Base-by-base conservation (phyloP, 2,888 invertebrate genomes). In the Malthinus seriepunctatus region DNA sequence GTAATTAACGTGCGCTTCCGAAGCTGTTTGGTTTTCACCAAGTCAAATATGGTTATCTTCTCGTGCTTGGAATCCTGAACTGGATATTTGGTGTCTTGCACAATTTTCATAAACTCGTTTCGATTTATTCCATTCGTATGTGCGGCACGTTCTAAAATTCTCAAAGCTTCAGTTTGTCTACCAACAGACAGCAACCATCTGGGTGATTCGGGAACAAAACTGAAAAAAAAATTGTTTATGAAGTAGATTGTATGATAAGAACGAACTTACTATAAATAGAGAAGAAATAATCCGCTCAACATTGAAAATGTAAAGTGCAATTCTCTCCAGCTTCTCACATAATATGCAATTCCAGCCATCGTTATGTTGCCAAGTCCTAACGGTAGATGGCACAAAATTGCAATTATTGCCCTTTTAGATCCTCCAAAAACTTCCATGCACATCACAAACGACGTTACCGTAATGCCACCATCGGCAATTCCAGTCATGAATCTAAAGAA, bases 371-470 rank as follows among this genome's bases (percentile, higher is more conserved):
- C 87, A 44, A 87, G 69, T 10, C 84, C 84, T 71, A 85, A 87
- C 1, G 86, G 86, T 48, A 86, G 75, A 73, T 86, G 86, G 65
- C 84, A 84, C n/a, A 86, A 63, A 35, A 86, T 82, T n/a, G 86
- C 84, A 53, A 86, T 78, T 48, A 81, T 78, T 6, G 84, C 84
- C 32, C 86, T 78, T 82, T 84, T 86, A 74, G 82, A 81, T 33
- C 85, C 85, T 51, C 84, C 83, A 14, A 86, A 86, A 14, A 82
- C 82, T 79, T 85, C 85, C 81, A 86, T 82, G 73, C 85, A 86
- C 65, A 88, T 76, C 1, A 88, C 87, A 70, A 88, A 87, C 1
- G 87, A 86, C 65, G 85, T 83, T 12, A 86, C 83, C 60, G 84
- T 82, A 32, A 86, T 82, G 3, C 87, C 88, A 54, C 86, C 86